Percentiles rank a stretch among this genome's conserved stretches.
Conservation (phyloP, 2,113 vertebrate genomes). For the Glaucidium brasilianum region DNA sequence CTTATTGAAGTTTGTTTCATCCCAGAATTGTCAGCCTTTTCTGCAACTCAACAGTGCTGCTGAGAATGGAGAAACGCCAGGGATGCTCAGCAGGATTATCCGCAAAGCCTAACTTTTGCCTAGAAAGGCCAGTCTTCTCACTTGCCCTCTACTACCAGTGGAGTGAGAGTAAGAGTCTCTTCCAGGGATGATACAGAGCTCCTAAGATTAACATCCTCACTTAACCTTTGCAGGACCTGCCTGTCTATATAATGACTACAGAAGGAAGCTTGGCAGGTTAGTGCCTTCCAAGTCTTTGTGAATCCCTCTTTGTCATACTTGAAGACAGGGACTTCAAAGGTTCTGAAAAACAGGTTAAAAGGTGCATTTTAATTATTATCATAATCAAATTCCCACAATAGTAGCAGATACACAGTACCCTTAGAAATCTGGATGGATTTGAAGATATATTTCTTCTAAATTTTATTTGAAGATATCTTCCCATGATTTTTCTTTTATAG, state of each 20-base stretch:
- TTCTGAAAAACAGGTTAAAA: neutral
- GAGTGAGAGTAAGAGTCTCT: neutral
- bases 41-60: neutral
- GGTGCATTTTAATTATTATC: neutral
- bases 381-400: neutral
- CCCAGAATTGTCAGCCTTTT: neutral
- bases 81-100: neutral
- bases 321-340: neutral
- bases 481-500: neutral
- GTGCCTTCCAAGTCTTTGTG: neutral
- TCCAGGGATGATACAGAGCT: neutral
- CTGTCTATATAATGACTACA: neutral
- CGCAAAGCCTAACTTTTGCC: neutral
- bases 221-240: rapidly evolving
- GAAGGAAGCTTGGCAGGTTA: neutral
- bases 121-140: neutral
- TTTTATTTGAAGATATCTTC: neutral
- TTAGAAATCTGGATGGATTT: neutral
- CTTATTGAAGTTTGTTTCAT: neutral
- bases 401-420: neutral
- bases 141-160: neutral
- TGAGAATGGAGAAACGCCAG: neutral
- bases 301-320: neutral
- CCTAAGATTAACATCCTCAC: neutral
- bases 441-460: neutral